A percentile compares a stretch with the other conserved stretches of the same genome.
Evolutionary conservation across 2,113 vertebrate species (phyloP).

Genomic region (Sarotherodon lohbergeri): DNA sequence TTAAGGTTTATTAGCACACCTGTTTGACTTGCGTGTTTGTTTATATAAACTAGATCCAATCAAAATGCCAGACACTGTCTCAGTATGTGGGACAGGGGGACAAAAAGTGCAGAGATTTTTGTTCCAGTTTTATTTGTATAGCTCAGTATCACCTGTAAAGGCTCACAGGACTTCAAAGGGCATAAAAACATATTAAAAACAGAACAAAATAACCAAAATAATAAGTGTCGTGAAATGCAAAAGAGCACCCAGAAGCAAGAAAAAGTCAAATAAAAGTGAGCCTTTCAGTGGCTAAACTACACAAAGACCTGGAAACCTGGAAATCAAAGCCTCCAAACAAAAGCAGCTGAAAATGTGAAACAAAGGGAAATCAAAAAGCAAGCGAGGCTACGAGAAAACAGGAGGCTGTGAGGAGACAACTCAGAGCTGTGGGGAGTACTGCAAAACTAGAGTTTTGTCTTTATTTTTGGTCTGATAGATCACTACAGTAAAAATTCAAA

Average conservation of each 20-base stretch:
- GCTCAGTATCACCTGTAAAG: not conserved
- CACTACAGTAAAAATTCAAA: not conserved
- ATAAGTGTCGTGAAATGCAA: not conserved
- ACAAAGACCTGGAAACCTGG: not conserved
- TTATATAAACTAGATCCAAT: not conserved
- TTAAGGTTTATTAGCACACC: not conserved
- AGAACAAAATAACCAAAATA: not conserved
- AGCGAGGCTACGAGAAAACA: not conserved
- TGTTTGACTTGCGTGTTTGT: not conserved
- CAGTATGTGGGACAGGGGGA: accelerated
- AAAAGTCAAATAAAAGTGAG: accelerated
- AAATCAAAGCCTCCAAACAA: accelerated
- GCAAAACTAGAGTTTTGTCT: not conserved
- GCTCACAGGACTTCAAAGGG: not conserved
- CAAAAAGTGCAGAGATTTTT: not conserved
- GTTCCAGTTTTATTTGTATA: not conserved
- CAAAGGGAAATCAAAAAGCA: not conserved
- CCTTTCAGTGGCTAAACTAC: not conserved
- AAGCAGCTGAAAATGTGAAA: not conserved
- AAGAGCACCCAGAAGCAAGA: not conserved
- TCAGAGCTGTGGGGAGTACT: not conserved
- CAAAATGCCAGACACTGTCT: not conserved
- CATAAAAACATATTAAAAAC: not conserved
- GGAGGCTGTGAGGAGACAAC: not conserved
- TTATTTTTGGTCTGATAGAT: not conserved